phyloP scores from a whole-genome alignment of 92 coral and sea anemone species.

The Epizoanthus stellaris region DNA sequence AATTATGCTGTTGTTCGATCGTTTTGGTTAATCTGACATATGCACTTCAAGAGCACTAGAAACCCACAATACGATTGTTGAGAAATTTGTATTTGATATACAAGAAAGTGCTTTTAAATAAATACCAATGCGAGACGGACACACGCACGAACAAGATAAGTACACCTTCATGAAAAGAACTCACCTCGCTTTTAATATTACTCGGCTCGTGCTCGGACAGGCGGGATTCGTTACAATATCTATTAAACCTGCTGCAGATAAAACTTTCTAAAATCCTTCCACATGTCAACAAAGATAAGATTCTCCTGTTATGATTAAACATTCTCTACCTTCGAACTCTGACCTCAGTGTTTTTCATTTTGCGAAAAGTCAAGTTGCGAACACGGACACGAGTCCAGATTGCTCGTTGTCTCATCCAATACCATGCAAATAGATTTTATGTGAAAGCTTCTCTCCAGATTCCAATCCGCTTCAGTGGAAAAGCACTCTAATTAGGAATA shows the following conservation, averaged over 20 bases:
- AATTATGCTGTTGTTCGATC: constrained; percentile 30
- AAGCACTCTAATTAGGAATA: too few species aligned
- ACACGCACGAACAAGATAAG: neutral
- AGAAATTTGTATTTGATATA: neutral
- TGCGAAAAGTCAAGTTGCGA: constrained; percentile 25
- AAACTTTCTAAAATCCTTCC: constrained; percentile 49
- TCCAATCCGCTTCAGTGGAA: too few species aligned
- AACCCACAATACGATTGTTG: neutral
- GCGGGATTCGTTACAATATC: neutral
- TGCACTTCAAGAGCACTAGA: constrained; percentile 23
- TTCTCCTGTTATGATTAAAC: constrained; percentile 65
- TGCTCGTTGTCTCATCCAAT: neutral
- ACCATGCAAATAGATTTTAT: constrained; percentile 11
- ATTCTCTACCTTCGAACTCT: constrained; percentile 39
- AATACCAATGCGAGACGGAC: neutral
- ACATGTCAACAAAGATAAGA: constrained; percentile 70
- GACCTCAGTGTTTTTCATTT: constrained; percentile 49
- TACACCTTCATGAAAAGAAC: neutral
- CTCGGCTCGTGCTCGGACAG: neutral
- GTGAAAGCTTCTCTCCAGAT: neutral
- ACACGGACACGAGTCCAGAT: constrained; percentile 7
- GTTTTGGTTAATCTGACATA: constrained; percentile 22
- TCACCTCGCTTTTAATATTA: neutral
- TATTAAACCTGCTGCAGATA: constrained; percentile 49
- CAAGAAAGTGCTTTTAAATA: neutral